phyloP scores from a whole-genome alignment of 53 echinoderm and acorn worm species.

The Hippasteria phrygiana region DNA sequence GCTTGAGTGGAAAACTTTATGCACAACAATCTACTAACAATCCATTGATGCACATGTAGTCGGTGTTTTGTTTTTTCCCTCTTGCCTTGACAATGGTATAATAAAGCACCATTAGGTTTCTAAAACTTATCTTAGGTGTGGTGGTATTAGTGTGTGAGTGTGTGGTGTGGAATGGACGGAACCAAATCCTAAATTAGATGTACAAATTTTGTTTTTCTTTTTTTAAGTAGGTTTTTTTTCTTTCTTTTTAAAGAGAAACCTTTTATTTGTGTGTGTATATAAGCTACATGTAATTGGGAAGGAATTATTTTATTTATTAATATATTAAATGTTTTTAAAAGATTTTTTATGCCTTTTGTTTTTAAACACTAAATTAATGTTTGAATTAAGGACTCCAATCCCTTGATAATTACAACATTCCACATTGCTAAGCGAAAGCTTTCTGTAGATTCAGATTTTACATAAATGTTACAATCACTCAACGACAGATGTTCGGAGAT shows the following conservation, averaged over 20 bases:
- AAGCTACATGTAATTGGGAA: slow-evolving; percentile 46
- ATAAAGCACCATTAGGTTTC: background rate
- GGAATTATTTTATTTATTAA: slow-evolving; percentile 57
- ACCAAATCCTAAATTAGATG: slow-evolving; percentile 28
- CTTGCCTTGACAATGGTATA: slow-evolving; percentile 12
- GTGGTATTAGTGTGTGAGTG: background rate
- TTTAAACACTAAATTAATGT: background rate
- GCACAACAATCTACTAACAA: no score
- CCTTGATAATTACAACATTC: slow-evolving; percentile 1
- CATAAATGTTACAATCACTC: no score
- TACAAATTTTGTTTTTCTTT: background rate
- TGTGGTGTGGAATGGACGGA: background rate
- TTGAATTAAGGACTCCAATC: background rate
- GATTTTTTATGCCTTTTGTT: slow-evolving; percentile 45
- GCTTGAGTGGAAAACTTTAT: no score
- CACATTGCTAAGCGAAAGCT: background rate
- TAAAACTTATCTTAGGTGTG: background rate
- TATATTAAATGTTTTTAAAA: background rate
- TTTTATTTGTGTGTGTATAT: slow-evolving; percentile 42
- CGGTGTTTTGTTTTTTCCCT: background rate
- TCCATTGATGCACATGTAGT: no score
- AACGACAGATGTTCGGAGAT: no score
- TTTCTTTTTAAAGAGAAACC: slow-evolving; percentile 6
- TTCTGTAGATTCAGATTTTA: background rate
- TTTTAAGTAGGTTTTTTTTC: background rate